Percentiles rank a stretch among this genome's conserved stretches.
Evolutionary conservation across 2,888 invertebrate genomes (phyloP).

Genomic region (Melipona bicolor): DNA sequence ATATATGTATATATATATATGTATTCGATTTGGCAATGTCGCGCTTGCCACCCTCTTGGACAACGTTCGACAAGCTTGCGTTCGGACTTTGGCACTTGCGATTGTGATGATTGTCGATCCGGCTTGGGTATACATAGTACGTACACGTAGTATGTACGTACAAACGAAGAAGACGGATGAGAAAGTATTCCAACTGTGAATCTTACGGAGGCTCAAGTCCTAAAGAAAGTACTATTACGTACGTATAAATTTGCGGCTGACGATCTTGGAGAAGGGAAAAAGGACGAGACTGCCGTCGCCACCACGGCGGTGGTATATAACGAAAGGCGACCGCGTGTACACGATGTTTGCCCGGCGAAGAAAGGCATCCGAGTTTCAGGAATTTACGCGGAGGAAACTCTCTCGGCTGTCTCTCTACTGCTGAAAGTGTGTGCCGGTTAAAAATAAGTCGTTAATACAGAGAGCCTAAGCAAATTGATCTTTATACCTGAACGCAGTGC

Average conservation of each 20-base stretch:
- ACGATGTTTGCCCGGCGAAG: neutral
- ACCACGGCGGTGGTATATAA: neutral
- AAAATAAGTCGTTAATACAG: constrained; percentile 58
- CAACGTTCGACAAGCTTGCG: neutral
- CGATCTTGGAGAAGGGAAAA: constrained; percentile 23
- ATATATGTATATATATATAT: no score
- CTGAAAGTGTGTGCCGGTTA: constrained; percentile 4
- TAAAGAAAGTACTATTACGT: constrained; percentile 41
- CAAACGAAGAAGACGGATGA: neutral
- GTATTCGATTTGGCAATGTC: constrained; percentile 33
- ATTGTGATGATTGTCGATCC: constrained; percentile 52
- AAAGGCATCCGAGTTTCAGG: constrained; percentile 22
- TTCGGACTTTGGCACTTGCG: constrained; percentile 50
- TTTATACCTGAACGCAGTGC: constrained; percentile 62
- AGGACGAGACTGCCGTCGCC: constrained; percentile 8
- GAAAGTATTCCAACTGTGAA: neutral
- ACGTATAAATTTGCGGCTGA: constrained; percentile 17
- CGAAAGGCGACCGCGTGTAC: neutral
- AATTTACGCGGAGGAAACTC: constrained; percentile 18
- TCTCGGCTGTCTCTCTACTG: neutral
- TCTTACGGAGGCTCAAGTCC: constrained; percentile 13
- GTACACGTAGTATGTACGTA: neutral
- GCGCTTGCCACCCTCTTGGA: constrained; percentile 2
- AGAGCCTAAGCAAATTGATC: constrained; percentile 67
- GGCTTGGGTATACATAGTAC: no score